These are phyloP conservation scores for Aratinga solstitialis DNA, from an alignment of 2,797 vertebrate species.

Conservation along the genomic window DNA sequence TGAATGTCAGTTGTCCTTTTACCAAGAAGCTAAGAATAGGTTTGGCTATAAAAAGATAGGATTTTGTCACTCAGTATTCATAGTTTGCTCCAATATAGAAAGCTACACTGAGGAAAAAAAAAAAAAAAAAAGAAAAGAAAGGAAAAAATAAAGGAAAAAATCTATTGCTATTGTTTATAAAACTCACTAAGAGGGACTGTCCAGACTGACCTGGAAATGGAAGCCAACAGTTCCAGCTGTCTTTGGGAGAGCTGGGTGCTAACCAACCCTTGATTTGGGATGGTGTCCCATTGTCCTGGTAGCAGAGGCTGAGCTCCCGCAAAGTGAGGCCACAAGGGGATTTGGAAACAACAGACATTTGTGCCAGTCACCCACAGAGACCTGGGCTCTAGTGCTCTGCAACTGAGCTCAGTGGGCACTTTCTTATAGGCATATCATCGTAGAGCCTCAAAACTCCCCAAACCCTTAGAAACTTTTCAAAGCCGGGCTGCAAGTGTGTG, in stretches of 20 bases:
- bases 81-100: background rate
- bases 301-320: background rate
- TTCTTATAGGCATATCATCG: background rate
- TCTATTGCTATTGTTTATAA: background rate
- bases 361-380: background rate
- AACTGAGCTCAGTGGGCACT: background rate
- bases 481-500: background rate
- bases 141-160: background rate
- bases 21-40: background rate
- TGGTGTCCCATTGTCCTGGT: background rate
- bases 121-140: background rate
- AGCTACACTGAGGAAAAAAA: background rate
- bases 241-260: background rate
- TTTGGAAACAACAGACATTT: background rate
- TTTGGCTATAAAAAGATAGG: background rate
- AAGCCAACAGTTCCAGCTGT: background rate
- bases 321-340: background rate
- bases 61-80: background rate
- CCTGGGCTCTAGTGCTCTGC: background rate
- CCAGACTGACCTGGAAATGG: background rate
- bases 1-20: background rate
- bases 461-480: background rate
- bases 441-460: background rate
- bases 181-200: background rate
- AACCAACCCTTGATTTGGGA: background rate